Conservation (phyloP, 1,140 invertebrate species). For the Pseudoatta argentina region DNA sequence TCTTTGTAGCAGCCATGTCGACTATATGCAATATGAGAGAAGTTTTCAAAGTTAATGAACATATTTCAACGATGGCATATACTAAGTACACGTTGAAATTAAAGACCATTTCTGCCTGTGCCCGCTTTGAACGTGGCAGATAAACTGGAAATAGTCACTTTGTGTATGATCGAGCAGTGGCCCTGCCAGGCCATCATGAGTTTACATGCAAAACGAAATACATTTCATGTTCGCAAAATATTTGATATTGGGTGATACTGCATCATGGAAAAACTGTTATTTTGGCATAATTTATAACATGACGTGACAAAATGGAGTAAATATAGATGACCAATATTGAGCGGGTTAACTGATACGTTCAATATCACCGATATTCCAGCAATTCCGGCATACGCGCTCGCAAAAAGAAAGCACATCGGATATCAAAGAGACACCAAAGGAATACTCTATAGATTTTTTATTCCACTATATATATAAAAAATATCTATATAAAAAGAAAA, state of each 20-base stretch:
- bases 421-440: constrained; percentile 13
- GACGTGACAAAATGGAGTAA: constrained; percentile 25
- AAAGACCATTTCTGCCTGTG: constrained; percentile 24
- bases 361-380: constrained; percentile 15
- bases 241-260: constrained; percentile 6
- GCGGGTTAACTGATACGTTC: constrained; percentile 5
- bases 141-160: constrained; percentile 48
- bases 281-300: constrained; percentile 32
- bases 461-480: background rate
- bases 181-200: background rate
- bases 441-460: background rate
- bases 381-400: background rate
- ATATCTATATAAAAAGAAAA: background rate
- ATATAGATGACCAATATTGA: constrained; percentile 43
- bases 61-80: constrained; percentile 35
- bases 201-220: constrained; percentile 20
- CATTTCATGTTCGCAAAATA: constrained; percentile 32
- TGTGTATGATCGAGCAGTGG: constrained; percentile 10
- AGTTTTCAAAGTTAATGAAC: constrained; percentile 54
- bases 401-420: constrained; percentile 32
- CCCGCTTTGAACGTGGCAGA: background rate
- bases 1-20: constrained; percentile 39
- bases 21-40: constrained; percentile 8
- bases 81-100: constrained; percentile 11
- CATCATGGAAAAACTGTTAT: constrained; percentile 25